Evolutionary conservation across 1,140 invertebrate genomes (phyloP).

Genomic region (Acarapis woodi): DNA sequence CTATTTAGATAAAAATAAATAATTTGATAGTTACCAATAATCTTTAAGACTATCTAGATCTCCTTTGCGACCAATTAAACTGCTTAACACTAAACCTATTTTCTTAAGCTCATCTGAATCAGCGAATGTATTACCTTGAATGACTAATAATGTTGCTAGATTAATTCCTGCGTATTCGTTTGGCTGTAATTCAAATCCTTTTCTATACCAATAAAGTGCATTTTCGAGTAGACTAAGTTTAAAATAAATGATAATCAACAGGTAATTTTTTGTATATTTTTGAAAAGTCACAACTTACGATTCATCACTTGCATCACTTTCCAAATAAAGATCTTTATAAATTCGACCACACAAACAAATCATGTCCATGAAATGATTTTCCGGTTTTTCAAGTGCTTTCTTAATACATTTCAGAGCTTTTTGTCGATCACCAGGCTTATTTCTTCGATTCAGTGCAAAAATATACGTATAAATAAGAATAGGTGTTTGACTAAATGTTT

Average conservation of each 20-base stretch:
- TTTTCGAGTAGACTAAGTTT: slow-evolving; percentile 29
- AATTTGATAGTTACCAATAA: no score
- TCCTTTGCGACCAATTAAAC: slow-evolving; percentile 91
- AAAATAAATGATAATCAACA: no score
- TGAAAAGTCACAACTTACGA: no score
- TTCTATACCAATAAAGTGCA: slow-evolving; percentile 91
- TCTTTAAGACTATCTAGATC: slow-evolving; percentile 67
- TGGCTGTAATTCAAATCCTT: slow-evolving; percentile 88
- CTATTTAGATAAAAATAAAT: no score
- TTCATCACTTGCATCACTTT: slow-evolving; percentile 63
- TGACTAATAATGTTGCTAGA: slow-evolving; percentile 85
- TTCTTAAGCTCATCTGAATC: slow-evolving; percentile 66
- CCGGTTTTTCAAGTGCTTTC: slow-evolving; percentile 60
- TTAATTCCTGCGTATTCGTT: slow-evolving; percentile 99
- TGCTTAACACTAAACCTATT: slow-evolving; percentile 75
- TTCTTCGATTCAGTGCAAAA: slow-evolving; percentile 82
- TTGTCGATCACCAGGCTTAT: slow-evolving; percentile 72
- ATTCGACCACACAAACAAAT: slow-evolving; percentile 92
- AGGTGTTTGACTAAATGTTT: slow-evolving; percentile 57
- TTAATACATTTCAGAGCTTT: slow-evolving; percentile 70
- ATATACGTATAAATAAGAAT: slow-evolving; percentile 77
- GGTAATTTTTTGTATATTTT: no score
- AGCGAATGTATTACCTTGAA: slow-evolving; percentile 79
- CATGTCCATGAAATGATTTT: slow-evolving; percentile 76
- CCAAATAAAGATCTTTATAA: slow-evolving; percentile 96